phyloP scores from a whole-genome alignment of 1,140 invertebrate species.

The Campoletis sonorensis region DNA sequence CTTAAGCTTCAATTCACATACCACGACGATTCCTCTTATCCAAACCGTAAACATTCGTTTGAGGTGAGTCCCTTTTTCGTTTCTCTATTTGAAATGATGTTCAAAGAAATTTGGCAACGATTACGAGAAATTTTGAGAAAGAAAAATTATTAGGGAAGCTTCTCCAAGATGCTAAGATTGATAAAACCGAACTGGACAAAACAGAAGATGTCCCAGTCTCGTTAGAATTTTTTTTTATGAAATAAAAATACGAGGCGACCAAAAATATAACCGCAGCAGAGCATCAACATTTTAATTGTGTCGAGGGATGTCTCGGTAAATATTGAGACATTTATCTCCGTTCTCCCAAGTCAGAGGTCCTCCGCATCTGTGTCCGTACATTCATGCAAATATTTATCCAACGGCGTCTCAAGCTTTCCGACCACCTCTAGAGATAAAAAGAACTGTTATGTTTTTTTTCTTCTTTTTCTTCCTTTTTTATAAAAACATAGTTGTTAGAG shows the following conservation, averaged over 20 bases:
- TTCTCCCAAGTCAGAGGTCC: not conserved
- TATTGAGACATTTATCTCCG: slow-evolving; percentile 7
- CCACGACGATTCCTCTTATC: slow-evolving; percentile 6
- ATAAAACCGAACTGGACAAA: no score
- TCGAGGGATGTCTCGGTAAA: not conserved
- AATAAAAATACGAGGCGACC: not conserved
- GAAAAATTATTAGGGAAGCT: no score
- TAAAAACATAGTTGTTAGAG: not conserved
- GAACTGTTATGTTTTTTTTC: no score
- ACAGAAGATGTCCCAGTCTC: no score
- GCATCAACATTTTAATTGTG: slow-evolving; percentile 20
- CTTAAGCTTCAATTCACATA: not conserved
- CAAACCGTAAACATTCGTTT: not conserved
- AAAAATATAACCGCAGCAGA: not conserved
- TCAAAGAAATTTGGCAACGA: no score
- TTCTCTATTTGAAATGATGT: not conserved
- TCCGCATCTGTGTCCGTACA: slow-evolving; percentile 34
- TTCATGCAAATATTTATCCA: slow-evolving; percentile 60
- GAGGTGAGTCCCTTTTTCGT: not conserved
- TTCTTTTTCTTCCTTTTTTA: no score
- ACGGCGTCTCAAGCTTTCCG: not conserved
- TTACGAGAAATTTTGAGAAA: no score
- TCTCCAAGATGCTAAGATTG: no score
- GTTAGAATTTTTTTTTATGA: no score
- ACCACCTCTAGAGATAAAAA: not conserved